Evolutionary conservation across 1,140 invertebrate genomes (phyloP).

Genomic region (Drosophila auraria): DNA sequence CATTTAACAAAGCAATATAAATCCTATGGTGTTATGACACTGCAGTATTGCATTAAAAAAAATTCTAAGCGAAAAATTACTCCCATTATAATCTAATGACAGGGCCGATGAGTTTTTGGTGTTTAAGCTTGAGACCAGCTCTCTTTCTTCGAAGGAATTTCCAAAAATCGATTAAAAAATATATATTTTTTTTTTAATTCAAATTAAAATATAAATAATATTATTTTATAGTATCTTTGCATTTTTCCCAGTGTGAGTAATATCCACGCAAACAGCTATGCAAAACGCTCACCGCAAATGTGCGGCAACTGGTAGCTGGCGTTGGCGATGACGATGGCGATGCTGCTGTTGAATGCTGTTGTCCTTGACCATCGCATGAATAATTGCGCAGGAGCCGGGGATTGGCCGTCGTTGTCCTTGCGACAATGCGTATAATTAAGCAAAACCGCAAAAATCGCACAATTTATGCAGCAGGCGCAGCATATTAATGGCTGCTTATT

Average conservation of each 20-base stretch:
- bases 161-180: too few species aligned
- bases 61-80: too few species aligned
- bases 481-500: conserved; percentile 77
- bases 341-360: conserved; percentile 21
- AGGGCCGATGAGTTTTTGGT: too few species aligned
- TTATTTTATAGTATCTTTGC: not conserved
- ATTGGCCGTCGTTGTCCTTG: conserved; percentile 49
- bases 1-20: not conserved
- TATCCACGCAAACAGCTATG: conserved; percentile 33
- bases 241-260: conserved; percentile 52
- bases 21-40: not conserved
- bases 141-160: too few species aligned
- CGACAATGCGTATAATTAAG: conserved; percentile 71
- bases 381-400: conserved; percentile 45
- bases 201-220: not conserved
- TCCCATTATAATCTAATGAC: too few species aligned
- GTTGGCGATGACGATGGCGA: not conserved
- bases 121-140: too few species aligned
- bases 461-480: conserved; percentile 64
- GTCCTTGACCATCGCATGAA: conserved; percentile 74
- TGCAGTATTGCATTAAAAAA: too few species aligned
- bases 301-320: conserved; percentile 49
- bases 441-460: conserved; percentile 60
- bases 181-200: too few species aligned
- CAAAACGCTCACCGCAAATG: conserved; percentile 24